Base-by-base conservation (phyloP, 2,888 invertebrate genomes). In the Cenopis cana region DNA sequence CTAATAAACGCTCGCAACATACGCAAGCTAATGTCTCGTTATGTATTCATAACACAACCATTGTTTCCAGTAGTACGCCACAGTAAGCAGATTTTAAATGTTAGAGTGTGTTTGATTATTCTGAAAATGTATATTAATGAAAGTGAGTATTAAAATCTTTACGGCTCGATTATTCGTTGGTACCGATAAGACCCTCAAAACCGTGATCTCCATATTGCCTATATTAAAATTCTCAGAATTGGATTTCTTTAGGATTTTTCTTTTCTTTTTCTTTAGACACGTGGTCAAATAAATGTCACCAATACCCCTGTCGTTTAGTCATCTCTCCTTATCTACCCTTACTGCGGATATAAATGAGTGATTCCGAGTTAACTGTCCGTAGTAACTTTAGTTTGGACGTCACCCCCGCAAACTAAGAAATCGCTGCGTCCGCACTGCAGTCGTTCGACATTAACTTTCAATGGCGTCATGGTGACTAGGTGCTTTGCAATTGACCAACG, bases 41-140 rank as follows among this genome's bases (percentile, higher is more conserved):
- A 89, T 77, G 85, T 89, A 90, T 90, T 90, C 90, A 89, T 88
- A 88, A 85, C 89, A 81, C 83, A 83, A 80, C 82, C 82, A 88
- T 89, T 90, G 89, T 89, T 84, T 84, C 80, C 85, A 86, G 87
- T 83, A 81, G 84, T 46, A 46, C 24, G 46, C 46, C 84, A 82
- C 79, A 82, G 79, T 68, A 46, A 20, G 82, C 86, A 82, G 65
- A 66, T 60, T 41, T 17, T 33, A 56, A 54, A 20, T 46, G 60
- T 41, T 54, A n/a, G 18, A 36, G 50, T 10, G 41, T n/a, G 41
- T 9, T 10, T 14, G 20, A 14, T 60, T 14, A 3, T 24, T 38
- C n/a, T 60, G 59, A 12, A 9, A 12, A 36, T 18, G 2, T 0
- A 6, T 38, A 14, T n/a, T 6, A 0, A 4, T 46, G 8, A 46